Evolutionary conservation across 2,113 vertebrate species (phyloP), one percentile per base, ranked within the genome.

Genomic region (Seriola aureovittata): DNA sequence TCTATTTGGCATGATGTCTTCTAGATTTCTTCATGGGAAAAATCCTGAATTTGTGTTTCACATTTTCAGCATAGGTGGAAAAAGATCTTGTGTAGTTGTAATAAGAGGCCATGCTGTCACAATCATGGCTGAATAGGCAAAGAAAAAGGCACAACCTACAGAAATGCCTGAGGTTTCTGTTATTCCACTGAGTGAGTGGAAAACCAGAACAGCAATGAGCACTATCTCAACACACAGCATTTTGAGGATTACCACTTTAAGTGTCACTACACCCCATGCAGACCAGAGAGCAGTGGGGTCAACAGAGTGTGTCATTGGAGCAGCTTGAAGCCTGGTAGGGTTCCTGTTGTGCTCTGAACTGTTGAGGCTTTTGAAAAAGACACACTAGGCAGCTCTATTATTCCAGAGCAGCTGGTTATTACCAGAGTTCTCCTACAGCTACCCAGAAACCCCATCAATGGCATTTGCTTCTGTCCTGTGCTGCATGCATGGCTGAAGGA

Each of bases 291-390:
- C 65, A 78, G 60, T 6, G 42, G 63, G 87, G 82, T 81, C 72
- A 77, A 71, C 19, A 58, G 23, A 58, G 71, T 70, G 78, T 85
- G 79, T 82, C 78, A 75, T 36, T 34, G 64, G 64, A 84, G 52
- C 75, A 81, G 80, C 70, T 85, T 81, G 62, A 34, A 52, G 73
- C 75, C 74, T 50, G 29, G 74, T 58, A 46, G 75, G 77, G 85
- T 59, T 80, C 38, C 73, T 62, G 46, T 52, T 82, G 70, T 71
- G 76, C 63, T 66, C 66, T 78, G 78, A 81, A 68, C 81, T 42
- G 17, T 57, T 63, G 58, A 60, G 67, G 67, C 60, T 55, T 85
- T 86, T 82, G 55, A 79, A 87, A 81, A 87, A 81, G 77, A 66
- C 58, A n/a, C 40, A 38, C 66, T 54, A 16, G 19, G 10, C 34